Percentiles rank a stretch among this genome's conserved stretches.
phyloP scores from a whole-genome alignment of 2,797 vertebrate genomes.

The Cottoperca gobio region DNA sequence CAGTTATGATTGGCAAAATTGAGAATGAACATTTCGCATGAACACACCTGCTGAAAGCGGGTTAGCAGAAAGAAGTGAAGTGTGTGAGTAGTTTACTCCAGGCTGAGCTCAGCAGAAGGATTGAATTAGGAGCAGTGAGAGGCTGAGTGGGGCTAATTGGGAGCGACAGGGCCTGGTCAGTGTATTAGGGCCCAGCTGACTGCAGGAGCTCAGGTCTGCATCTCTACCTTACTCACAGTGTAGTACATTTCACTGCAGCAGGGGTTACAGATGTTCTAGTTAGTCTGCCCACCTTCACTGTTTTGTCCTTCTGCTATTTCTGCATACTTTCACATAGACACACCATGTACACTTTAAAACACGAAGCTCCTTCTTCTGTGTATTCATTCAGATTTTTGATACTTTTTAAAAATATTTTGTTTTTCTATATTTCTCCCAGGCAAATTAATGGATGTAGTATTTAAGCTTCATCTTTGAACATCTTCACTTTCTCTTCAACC shows the following conservation, averaged over 20 bases:
- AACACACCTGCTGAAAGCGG: slow-evolving; percentile 1
- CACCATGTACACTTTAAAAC: background rate
- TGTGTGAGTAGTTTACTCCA: slow-evolving; percentile 58
- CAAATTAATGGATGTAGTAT: background rate
- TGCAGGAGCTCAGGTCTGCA: slow-evolving; percentile 42
- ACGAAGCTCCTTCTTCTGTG: background rate
- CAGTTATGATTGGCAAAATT: background rate
- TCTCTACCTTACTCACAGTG: slow-evolving; percentile 10
- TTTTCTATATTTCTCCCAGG: background rate
- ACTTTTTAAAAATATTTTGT: background rate
- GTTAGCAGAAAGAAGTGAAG: slow-evolving; percentile 55
- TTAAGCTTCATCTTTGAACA: background rate
- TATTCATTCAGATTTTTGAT: background rate
- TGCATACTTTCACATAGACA: background rate
- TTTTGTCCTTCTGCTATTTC: background rate
- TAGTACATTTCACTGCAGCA: background rate
- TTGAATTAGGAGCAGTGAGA: slow-evolving; percentile 69
- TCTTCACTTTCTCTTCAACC: background rate
- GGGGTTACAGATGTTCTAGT: background rate
- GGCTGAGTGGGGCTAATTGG: slow-evolving; percentile 72
- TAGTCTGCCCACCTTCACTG: background rate
- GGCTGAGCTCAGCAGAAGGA: slow-evolving; percentile 69
- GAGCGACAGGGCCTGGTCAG: slow-evolving; percentile 72
- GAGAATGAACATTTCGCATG: background rate
- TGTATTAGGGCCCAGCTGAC: slow-evolving; percentile 61